These are phyloP conservation scores for Gymnocephalus cernua DNA, from an alignment of 2,113 vertebrate species.

Conservation along the genomic window DNA sequence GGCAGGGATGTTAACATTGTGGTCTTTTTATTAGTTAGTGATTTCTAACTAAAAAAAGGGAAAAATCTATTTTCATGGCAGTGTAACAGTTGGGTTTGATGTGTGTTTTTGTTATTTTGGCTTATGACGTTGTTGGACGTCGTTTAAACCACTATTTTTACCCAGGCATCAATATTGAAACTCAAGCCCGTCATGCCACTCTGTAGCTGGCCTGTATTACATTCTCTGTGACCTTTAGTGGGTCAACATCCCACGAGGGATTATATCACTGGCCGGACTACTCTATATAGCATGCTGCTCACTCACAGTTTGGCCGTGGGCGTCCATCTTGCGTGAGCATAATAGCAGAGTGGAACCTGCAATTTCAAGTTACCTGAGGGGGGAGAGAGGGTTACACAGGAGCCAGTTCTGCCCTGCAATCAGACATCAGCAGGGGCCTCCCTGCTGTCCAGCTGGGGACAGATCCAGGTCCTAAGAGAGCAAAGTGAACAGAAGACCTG, in stretches of 20 bases:
- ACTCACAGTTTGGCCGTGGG: constrained; percentile 31
- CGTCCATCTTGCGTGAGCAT: constrained; percentile 36
- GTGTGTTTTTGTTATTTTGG: constrained; percentile 3
- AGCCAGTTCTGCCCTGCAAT: constrained; percentile 32
- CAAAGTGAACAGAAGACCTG: constrained; percentile 4
- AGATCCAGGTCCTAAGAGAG: not conserved
- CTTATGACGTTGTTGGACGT: constrained; percentile 19
- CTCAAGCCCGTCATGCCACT: constrained; percentile 31
- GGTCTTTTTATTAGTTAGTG: too few species aligned
- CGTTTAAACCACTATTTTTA: constrained; percentile 36
- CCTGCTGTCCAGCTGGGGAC: constrained; percentile 25
- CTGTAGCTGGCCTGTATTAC: constrained; percentile 28
- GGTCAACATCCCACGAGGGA: constrained; percentile 50
- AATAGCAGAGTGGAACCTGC: constrained; percentile 44
- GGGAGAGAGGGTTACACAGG: not conserved
- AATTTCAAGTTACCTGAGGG: constrained; percentile 46
- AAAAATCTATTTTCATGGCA: too few species aligned
- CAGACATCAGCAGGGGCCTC: constrained; percentile 2
- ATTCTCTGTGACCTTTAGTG: constrained; percentile 51
- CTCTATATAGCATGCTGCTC: constrained; percentile 41
- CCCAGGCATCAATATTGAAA: constrained; percentile 36
- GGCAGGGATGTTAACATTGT: too few species aligned
- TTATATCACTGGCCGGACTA: constrained; percentile 33
- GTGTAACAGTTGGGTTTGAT: not conserved
- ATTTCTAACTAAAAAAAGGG: too few species aligned